Conservation (phyloP, 2,797 vertebrate genomes). For the Falco biarmicus region DNA sequence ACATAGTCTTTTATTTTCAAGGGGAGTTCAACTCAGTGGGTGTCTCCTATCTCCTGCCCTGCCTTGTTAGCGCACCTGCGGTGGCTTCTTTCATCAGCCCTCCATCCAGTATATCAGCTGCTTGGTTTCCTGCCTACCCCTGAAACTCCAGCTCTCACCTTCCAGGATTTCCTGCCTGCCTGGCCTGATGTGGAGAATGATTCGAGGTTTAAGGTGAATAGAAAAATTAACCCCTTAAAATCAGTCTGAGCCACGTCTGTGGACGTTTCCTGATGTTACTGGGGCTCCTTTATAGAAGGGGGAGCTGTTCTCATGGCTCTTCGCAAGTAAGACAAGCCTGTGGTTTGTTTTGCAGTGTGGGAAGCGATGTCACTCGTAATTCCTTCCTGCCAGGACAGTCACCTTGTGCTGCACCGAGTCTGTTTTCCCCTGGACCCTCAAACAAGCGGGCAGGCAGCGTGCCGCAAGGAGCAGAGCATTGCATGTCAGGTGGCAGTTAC, state of each 20-base stretch:
- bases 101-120: not conserved
- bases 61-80: not conserved
- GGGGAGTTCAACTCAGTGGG: not conserved
- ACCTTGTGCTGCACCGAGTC: not conserved
- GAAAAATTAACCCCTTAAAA: not conserved
- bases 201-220: not conserved
- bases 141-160: not conserved
- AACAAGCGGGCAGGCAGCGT: not conserved
- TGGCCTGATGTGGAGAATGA: not conserved
- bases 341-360: not conserved
- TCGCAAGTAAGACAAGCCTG: not conserved
- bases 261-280: not conserved
- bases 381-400: not conserved
- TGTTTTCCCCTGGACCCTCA: not conserved
- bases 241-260: not conserved
- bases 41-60: not conserved
- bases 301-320: not conserved
- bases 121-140: not conserved
- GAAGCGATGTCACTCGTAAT: not conserved
- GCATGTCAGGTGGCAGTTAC: not conserved
- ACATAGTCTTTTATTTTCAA: not conserved
- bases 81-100: not conserved
- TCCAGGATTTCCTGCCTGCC: not conserved
- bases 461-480: not conserved
- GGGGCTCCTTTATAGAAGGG: not conserved